Evolutionary conservation across 1,140 invertebrate genomes (phyloP).

Genomic region (Trichomalopsis sarcophagae): DNA sequence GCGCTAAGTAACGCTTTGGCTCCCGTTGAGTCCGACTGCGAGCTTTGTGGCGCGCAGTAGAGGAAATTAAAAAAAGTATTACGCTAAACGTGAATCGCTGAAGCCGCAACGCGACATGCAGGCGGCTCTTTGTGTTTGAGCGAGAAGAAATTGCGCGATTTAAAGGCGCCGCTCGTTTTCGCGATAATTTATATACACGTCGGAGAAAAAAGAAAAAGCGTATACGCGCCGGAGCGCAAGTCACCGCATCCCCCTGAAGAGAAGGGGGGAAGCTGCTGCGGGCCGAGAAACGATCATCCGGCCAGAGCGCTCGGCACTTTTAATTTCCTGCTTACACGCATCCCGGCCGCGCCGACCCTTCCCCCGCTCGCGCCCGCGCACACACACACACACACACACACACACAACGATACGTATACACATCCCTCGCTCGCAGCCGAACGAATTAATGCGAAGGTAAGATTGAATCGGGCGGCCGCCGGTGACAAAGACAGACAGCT

Average conservation of each 20-base stretch:
- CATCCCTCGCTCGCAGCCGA: neutral
- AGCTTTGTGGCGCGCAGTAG: too few species aligned
- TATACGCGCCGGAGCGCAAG: neutral
- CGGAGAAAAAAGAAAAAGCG: neutral
- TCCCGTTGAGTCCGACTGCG: too few species aligned
- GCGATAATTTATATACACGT: neutral
- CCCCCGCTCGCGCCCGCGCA: neutral
- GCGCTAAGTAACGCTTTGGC: too few species aligned
- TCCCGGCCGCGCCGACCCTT: neutral
- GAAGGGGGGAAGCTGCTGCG: neutral
- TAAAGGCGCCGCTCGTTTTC: neutral
- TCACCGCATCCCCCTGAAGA: neutral
- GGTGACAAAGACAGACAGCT: conserved; percentile 38
- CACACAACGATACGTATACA: too few species aligned
- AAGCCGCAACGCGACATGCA: too few species aligned
- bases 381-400: neutral
- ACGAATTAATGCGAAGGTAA: conserved; percentile 45
- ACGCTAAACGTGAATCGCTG: too few species aligned
- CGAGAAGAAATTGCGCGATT: too few species aligned
- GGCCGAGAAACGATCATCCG: conserved; percentile 5
- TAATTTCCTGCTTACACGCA: conserved; percentile 25
- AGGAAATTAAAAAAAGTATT: too few species aligned
- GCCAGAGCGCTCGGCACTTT: conserved; percentile 23
- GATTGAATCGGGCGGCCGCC: conserved; percentile 30
- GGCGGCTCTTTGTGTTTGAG: too few species aligned